Evolutionary conservation across 1,140 invertebrate genomes (phyloP).

Genomic region (Condylostylus longicornis): DNA sequence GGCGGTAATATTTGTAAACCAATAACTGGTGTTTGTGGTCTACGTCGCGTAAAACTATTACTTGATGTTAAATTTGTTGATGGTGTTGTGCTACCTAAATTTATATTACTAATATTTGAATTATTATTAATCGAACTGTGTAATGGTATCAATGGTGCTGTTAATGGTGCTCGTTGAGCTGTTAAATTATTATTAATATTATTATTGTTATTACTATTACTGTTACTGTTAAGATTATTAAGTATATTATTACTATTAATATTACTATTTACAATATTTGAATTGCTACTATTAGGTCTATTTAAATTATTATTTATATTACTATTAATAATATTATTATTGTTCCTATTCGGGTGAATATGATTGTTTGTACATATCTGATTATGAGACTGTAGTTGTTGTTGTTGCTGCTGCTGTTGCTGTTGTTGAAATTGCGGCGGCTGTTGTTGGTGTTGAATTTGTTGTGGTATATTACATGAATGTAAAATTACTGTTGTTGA

Average conservation of each 20-base stretch:
- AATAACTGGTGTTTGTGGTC: conserved; percentile 2
- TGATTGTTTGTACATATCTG: too few species aligned
- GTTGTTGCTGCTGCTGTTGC: conserved; percentile 27
- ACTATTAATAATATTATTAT: background rate
- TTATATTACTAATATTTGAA: conserved; percentile 2
- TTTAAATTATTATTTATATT: too few species aligned
- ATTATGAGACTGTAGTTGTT: conserved; percentile 7
- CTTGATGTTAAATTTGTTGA: conserved; percentile 1
- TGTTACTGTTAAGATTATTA: conserved; percentile 6
- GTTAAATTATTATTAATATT: background rate
- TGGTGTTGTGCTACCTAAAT: conserved; percentile 1
- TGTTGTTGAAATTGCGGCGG: conserved; percentile 11
- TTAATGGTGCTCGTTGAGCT: background rate
- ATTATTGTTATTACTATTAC: conserved; percentile 1
- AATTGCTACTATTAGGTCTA: too few species aligned
- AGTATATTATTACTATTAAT: too few species aligned
- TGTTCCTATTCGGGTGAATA: too few species aligned
- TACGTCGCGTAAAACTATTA: conserved; percentile 6
- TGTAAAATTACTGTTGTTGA: conserved; percentile 8
- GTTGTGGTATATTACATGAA: conserved; percentile 7
- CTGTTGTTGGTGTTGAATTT: too few species aligned
- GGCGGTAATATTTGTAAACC: conserved; percentile 1
- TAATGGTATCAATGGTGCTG: conserved; percentile 9
- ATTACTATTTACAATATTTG: too few species aligned
- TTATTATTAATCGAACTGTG: background rate